These are phyloP conservation scores for Amphipoea lucens DNA, from an alignment of 2,888 invertebrate genomes.

Conservation along the genomic window DNA sequence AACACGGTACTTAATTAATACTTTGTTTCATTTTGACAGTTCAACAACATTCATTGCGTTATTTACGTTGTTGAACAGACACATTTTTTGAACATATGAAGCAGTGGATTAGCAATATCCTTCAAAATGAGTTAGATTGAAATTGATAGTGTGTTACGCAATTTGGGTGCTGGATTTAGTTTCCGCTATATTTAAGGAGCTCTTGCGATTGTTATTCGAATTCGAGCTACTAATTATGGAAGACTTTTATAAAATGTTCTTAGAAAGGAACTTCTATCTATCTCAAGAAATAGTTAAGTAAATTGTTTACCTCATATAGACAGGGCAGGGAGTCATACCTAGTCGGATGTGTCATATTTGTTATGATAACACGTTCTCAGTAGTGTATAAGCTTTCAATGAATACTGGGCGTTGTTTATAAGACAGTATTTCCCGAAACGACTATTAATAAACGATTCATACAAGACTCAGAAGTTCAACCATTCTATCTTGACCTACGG, in stretches of 20 bases:
- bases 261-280: not conserved
- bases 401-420: constrained; percentile 55
- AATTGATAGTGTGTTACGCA: not conserved
- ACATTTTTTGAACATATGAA: not conserved
- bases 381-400: constrained; percentile 54
- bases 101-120: not conserved
- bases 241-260: not conserved
- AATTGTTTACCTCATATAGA: not conserved
- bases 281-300: constrained; percentile 6
- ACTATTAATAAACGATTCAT: constrained; percentile 48
- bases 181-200: not conserved
- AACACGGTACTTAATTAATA: too few relatives aligned
- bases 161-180: not conserved
- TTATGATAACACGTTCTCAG: constrained; percentile 58
- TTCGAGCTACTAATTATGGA: not conserved
- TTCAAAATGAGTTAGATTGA: not conserved
- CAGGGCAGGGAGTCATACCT: constrained; percentile 23
- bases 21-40: too few relatives aligned
- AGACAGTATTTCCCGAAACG: constrained; percentile 48
- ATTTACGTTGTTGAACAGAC: not conserved
- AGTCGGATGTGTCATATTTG: constrained; percentile 56
- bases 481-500: constrained; percentile 30
- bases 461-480: constrained; percentile 1
- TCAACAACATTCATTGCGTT: not conserved
- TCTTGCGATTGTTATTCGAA: not conserved